Evolutionary conservation across 2,113 vertebrate species (phyloP), one percentile per base, ranked within the genome.

Genomic region (Nansenia antarctica): DNA sequence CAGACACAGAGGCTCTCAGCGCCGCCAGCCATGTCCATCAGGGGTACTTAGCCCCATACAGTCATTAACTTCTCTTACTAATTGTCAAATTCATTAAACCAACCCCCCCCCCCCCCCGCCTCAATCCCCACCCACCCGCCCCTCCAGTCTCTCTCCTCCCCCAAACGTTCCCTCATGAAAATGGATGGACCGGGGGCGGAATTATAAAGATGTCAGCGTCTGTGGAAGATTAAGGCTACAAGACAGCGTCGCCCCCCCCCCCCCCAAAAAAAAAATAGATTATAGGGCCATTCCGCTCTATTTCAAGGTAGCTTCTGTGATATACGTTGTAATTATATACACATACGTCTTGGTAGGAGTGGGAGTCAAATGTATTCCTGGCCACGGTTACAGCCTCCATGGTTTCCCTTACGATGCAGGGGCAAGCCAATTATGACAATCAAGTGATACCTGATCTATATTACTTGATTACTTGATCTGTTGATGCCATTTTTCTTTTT

Each of bases 41-140:
- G 82, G n/a, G 81, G 83, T 88, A 88, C 88, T 90, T 90, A 89
- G 88, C 88, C 89, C 87, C 89, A 87, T 87, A 87, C 88, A 90
- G 90, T 91, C 92, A 90, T 92, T 92, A 91, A 91, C 89, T 89
- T 88, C 88, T 91, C 81, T 89, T 89, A 85, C 92, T 92, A 92
- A 93, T 93, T 92, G 91, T 93, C 90, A 89, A 91, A 92, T 93
- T 91, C 90, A 92, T 93, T 93, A 91, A 92, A 91, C 83, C 84
- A 87, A 85, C 80, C 82, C 88, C 80, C 86, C 82, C 81, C 87
- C 79, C 77, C 81, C 81, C 42, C 1, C 2, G 7, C 61, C 12
- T 26, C 35, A n/a, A n/a, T n/a, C n/a, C n/a, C n/a, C n/a, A n/a
- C n/a, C n/a, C n/a, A n/a, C n/a, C n/a, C n/a, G n/a, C n/a, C n/a